Base-by-base conservation (phyloP, 2,888 invertebrate genomes). In the Tenthredo mesomela region DNA sequence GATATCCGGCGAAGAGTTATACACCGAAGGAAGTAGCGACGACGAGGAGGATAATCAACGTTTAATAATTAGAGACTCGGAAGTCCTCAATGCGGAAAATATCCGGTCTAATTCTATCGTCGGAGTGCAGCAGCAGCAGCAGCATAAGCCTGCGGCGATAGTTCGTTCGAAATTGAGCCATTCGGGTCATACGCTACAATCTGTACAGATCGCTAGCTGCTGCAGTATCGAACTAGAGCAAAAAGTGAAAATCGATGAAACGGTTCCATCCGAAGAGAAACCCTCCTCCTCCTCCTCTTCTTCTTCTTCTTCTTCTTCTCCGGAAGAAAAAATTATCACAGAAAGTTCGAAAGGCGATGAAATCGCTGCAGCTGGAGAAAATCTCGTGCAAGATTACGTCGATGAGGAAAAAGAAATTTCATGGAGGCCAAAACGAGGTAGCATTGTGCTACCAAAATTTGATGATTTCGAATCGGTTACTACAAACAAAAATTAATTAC, bases 1-100 rank as follows among this genome's bases (percentile, higher is more conserved):
- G 94, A 94, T 94, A 84, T 94, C 94, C 3, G 93, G 93, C n/a
- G 94, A 94, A 88, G 94, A 94, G 87, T 88, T 94, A n/a, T 92
- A 92, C 86, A 94, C 94, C 15, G 94, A 94, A 85, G 94, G 94
- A 43, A 94, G 92, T 82, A 93, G 93, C 85, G 93, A 94, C 86
- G 94, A 94, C 85, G 94, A 94, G 70, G 93, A 92, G 67, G 90
- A 73, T 73, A 37, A 89, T 25, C 85, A 85, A 18, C 85, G 86
- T 29, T 58, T 43, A n/a, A 40, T 21, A 73, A 43, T 73, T 25
- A 43, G 21, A 21, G 80, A 80, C 25, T 50, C 18, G 54, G 86
- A 29, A 83, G 47, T 43, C 77, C 77, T 25, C 75, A 80, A 78
- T 58, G 75, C 5, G 67, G 83, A n/a, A 85, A 84, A 18, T 54